Conservation (phyloP, 2,113 vertebrate species). For the Sylvia atricapilla region DNA sequence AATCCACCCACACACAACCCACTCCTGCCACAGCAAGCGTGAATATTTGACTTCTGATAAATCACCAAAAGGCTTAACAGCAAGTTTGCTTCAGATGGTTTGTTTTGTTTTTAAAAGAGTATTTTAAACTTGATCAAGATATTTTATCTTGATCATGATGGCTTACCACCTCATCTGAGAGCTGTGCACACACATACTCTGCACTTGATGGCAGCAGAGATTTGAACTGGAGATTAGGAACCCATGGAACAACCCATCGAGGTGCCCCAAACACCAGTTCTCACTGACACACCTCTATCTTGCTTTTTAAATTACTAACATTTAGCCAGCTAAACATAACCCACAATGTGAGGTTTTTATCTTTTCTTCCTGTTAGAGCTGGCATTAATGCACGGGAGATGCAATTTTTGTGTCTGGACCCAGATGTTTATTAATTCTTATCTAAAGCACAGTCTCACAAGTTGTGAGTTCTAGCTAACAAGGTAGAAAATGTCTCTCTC, state of each 20-base stretch:
- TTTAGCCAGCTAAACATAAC: rapidly evolving
- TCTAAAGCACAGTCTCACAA: neutral
- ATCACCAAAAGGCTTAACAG: neutral
- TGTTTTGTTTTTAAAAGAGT: neutral
- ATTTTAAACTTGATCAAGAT: neutral
- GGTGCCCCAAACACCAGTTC: neutral
- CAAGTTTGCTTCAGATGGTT: neutral
- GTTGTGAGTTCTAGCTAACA: neutral
- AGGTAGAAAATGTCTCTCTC: neutral
- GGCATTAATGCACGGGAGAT: neutral
- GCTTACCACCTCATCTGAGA: neutral
- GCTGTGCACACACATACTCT: neutral
- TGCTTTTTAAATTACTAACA: neutral
- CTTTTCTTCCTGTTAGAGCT: neutral
- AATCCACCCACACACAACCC: neutral
- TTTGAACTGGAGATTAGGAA: neutral
- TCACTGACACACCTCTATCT: rapidly evolving
- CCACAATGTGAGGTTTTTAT: neutral
- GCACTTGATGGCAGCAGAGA: neutral
- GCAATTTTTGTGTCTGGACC: neutral
- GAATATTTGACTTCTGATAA: rapidly evolving
- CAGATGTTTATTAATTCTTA: neutral
- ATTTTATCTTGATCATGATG: neutral
- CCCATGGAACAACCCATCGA: rapidly evolving
- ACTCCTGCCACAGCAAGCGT: neutral